phyloP scores from a whole-genome alignment of 2,888 invertebrate genomes.

The Sphecodes monilicornis region DNA sequence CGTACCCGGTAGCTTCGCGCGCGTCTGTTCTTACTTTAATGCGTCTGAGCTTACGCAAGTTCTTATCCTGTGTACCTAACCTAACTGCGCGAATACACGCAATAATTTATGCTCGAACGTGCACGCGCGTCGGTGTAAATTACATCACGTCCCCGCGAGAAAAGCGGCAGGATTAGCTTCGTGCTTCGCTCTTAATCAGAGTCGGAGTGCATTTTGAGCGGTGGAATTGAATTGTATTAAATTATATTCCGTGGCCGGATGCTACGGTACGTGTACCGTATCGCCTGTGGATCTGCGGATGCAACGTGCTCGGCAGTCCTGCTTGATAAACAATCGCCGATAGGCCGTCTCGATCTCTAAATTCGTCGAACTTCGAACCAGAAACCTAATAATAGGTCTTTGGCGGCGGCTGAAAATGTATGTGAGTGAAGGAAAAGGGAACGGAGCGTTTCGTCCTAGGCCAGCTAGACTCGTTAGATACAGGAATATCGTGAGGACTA shows the following conservation, averaged over 20 bases:
- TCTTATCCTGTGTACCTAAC: conserved; percentile 38
- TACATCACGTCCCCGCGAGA: conserved; percentile 42
- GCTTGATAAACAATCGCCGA: background rate
- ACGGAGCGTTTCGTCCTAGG: too few relatives aligned
- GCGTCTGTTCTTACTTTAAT: conserved; percentile 25
- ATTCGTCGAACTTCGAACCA: background rate
- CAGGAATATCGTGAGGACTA: too few relatives aligned
- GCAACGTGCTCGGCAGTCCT: background rate
- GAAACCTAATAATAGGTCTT: background rate
- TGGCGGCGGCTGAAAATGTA: too few relatives aligned
- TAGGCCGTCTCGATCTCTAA: background rate
- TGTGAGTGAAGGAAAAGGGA: too few relatives aligned
- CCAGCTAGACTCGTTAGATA: too few relatives aligned
- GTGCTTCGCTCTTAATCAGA: background rate
- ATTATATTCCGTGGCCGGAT: conserved; percentile 14
- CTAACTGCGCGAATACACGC: conserved; percentile 36
- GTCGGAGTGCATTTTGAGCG: conserved; percentile 18
- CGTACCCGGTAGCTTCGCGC: background rate
- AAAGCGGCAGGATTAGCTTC: conserved; percentile 48
- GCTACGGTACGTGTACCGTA: background rate
- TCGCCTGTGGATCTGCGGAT: background rate
- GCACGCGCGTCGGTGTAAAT: conserved; percentile 47
- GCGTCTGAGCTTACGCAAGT: conserved; percentile 50
- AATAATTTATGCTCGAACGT: conserved; percentile 53
- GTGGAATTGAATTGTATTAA: conserved; percentile 26